Percentiles rank a stretch among this genome's conserved stretches.
Evolutionary conservation across 2,888 invertebrate species (phyloP).

Genomic region (Habrosyne pyritoides): DNA sequence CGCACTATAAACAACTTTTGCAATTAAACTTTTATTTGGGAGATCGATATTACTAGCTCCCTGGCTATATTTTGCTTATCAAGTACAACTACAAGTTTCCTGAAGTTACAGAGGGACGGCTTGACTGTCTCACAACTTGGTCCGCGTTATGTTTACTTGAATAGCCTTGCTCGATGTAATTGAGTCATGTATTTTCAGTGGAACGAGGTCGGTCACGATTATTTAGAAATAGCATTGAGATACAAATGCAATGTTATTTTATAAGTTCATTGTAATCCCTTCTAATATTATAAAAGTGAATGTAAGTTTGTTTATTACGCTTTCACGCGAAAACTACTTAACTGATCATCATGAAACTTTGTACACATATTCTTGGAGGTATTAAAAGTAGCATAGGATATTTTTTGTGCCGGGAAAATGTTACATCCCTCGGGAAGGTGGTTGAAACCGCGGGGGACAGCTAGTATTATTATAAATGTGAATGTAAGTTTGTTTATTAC

Average conservation of each 20-base stretch:
- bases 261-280: not conserved
- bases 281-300: too few species aligned
- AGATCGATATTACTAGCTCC: conserved; percentile 64
- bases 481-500: too few species aligned
- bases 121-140: conserved; percentile 24
- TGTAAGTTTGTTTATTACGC: too few species aligned
- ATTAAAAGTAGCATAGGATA: too few species aligned
- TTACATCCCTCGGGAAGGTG: too few species aligned
- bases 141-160: conserved; percentile 11
- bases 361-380: too few species aligned
- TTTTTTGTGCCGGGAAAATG: too few species aligned
- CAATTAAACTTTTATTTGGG: conserved; percentile 78
- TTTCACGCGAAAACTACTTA: too few species aligned
- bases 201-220: not conserved
- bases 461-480: too few species aligned
- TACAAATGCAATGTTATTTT: not conserved
- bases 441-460: too few species aligned
- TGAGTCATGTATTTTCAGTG: conserved; percentile 7
- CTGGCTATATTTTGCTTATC: conserved; percentile 63
- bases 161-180: conserved; percentile 6
- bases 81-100: conserved; percentile 43
- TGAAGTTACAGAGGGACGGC: conserved; percentile 34
- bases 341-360: too few species aligned
- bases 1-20: conserved; percentile 73
- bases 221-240: not conserved